Evolutionary conservation across 2,797 vertebrate genomes (phyloP).

Genomic region (Pteronotus mesoamericanus): DNA sequence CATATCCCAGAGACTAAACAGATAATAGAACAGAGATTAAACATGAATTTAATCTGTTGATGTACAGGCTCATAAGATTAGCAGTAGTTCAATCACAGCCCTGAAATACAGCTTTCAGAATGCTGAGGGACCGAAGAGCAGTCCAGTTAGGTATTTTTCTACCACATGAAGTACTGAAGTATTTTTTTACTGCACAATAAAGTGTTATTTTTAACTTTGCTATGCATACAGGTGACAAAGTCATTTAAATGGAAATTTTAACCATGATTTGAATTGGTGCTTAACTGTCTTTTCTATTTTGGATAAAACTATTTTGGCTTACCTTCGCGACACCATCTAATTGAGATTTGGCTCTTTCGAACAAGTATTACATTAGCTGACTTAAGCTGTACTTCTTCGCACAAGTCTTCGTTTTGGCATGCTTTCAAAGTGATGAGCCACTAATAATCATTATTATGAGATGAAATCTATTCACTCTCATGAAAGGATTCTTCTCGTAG

Average conservation of each 20-base stretch:
- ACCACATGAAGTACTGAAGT: too few relatives aligned
- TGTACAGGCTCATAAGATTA: neutral
- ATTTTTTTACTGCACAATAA: conserved; percentile 3
- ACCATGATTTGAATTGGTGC: neutral
- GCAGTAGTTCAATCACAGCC: neutral
- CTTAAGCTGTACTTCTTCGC: neutral
- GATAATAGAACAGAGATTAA: neutral
- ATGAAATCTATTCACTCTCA: neutral
- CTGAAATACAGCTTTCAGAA: conserved; percentile 11
- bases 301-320: conserved; percentile 31
- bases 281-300: conserved; percentile 40
- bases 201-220: conserved; percentile 51
- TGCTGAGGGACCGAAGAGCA: neutral
- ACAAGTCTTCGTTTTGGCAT: neutral
- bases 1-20: neutral
- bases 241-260: conserved; percentile 39
- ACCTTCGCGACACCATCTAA: conserved; percentile 3
- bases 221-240: conserved; percentile 11
- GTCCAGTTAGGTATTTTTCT: conserved; percentile 22
- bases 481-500: neutral
- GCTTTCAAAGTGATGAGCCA: neutral
- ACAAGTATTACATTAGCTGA: neutral
- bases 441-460: neutral
- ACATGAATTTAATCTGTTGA: neutral
- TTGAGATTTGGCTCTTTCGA: conserved; percentile 5